These are phyloP conservation scores for Anolis apletophallus DNA, from an alignment of 2,797 vertebrate species.

Conservation along the genomic window DNA sequence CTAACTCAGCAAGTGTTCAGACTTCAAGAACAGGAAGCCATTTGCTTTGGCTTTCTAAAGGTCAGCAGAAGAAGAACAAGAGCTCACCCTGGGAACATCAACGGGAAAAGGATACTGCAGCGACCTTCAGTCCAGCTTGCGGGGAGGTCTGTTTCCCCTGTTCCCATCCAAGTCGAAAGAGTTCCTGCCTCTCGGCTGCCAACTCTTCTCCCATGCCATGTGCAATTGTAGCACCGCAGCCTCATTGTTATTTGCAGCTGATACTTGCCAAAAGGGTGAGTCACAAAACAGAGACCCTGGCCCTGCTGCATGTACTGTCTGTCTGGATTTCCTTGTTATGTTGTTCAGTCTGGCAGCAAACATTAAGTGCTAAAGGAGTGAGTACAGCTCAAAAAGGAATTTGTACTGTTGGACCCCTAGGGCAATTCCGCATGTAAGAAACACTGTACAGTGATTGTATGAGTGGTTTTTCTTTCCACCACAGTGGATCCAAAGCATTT, in stretches of 20 bases:
- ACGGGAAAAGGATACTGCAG: slow-evolving; percentile 72
- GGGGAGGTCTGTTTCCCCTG: slow-evolving; percentile 68
- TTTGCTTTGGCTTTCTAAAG: slow-evolving; percentile 68
- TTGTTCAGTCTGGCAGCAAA: slow-evolving; percentile 46
- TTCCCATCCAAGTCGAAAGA: slow-evolving; percentile 70
- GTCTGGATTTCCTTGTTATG: slow-evolving; percentile 57
- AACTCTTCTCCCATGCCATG: slow-evolving; percentile 35
- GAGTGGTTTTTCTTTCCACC: slow-evolving; percentile 25
- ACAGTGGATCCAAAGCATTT: slow-evolving; percentile 12
- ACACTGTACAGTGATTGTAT: background rate
- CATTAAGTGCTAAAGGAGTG: slow-evolving; percentile 47
- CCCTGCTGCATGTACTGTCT: slow-evolving; percentile 49
- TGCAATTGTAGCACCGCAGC: slow-evolving; percentile 25
- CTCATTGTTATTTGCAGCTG: slow-evolving; percentile 8
- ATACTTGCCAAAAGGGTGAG: slow-evolving; percentile 58
- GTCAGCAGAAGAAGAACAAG: slow-evolving; percentile 72
- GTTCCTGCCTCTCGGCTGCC: slow-evolving; percentile 63
- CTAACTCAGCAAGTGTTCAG: slow-evolving; percentile 59
- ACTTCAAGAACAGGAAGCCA: slow-evolving; percentile 62
- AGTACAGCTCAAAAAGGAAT: slow-evolving; percentile 50
- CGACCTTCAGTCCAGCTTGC: slow-evolving; percentile 62
- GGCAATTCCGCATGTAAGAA: slow-evolving; percentile 49
- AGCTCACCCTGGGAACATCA: slow-evolving; percentile 58
- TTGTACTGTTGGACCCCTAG: slow-evolving; percentile 29
- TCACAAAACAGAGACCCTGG: slow-evolving; percentile 60